Conservation (phyloP, 1,140 invertebrate species). For the Drosophila erecta region DNA sequence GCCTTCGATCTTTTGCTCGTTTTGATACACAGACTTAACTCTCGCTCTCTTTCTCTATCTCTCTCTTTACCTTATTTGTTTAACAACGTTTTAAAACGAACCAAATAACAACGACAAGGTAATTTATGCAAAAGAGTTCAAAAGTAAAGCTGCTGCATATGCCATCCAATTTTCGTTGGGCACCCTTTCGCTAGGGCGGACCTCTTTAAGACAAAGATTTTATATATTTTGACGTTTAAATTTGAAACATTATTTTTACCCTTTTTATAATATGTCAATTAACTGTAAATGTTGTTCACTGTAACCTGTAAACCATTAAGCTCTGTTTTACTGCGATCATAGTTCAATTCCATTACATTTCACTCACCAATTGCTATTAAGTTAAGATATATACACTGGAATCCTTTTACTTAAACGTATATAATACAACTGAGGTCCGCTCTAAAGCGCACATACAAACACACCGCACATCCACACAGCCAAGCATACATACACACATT, state of each 20-base stretch:
- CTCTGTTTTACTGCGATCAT: no score
- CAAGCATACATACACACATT: constrained; percentile 27
- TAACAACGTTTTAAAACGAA: constrained; percentile 40
- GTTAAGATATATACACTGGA: no score
- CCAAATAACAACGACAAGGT: constrained; percentile 68
- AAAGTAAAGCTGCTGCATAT: constrained; percentile 37
- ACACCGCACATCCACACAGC: constrained; percentile 12
- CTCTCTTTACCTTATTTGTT: constrained; percentile 37
- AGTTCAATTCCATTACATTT: no score
- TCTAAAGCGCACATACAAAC: constrained; percentile 1
- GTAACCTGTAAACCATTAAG: no score
- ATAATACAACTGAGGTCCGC: constrained; percentile 7
- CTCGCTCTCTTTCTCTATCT: constrained; percentile 49
- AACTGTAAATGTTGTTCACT: no score
- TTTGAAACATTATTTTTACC: neutral
- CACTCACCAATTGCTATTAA: no score
- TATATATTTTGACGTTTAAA: no score
- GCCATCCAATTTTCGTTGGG: constrained; percentile 31
- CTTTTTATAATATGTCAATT: neutral
- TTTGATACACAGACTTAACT: constrained; percentile 47
- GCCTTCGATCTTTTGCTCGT: constrained; percentile 28
- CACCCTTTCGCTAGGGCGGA: constrained; percentile 21
- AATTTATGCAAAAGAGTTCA: constrained; percentile 59
- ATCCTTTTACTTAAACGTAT: neutral
- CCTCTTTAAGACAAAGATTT: neutral